phyloP scores from a whole-genome alignment of 2,888 invertebrate species.

The Melolontha melolontha region DNA sequence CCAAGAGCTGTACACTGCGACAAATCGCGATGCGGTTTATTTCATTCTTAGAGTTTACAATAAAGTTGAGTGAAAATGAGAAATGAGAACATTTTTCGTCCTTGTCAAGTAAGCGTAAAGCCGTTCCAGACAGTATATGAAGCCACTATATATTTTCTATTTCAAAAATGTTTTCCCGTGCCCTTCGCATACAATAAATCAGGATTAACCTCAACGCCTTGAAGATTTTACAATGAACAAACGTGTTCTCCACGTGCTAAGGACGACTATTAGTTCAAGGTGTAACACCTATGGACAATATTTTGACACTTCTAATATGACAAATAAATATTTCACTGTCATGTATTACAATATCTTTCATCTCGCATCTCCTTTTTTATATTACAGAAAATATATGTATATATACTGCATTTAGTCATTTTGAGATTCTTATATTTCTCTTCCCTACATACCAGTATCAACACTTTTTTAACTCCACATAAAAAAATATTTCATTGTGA shows the following conservation, averaged over 20 bases:
- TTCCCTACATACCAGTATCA: no score
- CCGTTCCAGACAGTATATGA: constrained; percentile 56
- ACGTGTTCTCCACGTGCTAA: constrained; percentile 46
- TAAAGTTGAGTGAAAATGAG: constrained; percentile 60
- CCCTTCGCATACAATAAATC: constrained; percentile 60
- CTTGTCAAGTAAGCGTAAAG: constrained; percentile 58
- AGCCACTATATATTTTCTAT: constrained; percentile 59
- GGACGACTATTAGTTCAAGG: constrained; percentile 34
- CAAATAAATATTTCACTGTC: constrained; percentile 34
- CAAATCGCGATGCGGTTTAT: constrained; percentile 49
- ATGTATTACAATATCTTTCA: constrained; percentile 7
- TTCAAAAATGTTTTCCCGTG: constrained; percentile 56
- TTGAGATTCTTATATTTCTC: no score
- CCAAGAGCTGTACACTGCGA: constrained; percentile 5
- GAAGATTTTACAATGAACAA: constrained; percentile 50
- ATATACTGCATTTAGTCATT: no score
- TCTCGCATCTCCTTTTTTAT: constrained; percentile 3
- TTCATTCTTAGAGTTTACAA: constrained; percentile 57
- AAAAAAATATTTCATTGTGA: no score
- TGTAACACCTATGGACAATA: constrained; percentile 31
- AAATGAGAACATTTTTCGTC: constrained; percentile 59
- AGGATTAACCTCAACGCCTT: constrained; percentile 55
- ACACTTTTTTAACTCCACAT: no score
- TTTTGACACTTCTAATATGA: constrained; percentile 28
- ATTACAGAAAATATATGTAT: no score